Evolutionary conservation across 2,888 invertebrate genomes (phyloP).

Genomic region (Crepidodera aurea): DNA sequence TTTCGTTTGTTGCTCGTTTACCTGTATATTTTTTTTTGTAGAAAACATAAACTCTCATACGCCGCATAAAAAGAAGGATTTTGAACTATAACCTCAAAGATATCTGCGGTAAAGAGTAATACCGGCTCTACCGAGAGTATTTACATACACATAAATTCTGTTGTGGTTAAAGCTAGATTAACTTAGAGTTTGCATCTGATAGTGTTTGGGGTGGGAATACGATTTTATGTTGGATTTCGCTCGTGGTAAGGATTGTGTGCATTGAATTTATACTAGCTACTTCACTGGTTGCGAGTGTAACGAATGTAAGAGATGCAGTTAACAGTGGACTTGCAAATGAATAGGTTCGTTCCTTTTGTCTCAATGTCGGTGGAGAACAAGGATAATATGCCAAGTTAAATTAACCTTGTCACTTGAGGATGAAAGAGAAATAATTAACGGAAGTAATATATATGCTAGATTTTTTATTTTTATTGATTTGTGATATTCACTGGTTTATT

Average conservation of each 20-base stretch:
- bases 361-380: neutral
- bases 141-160: conserved; percentile 38
- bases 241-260: conserved; percentile 22
- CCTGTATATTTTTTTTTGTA: too few relatives aligned
- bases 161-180: conserved; percentile 41
- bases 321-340: conserved; percentile 11
- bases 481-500: too few relatives aligned
- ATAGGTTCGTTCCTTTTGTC: neutral
- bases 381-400: too few relatives aligned
- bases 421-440: too few relatives aligned
- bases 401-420: too few relatives aligned
- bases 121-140: conserved; percentile 22
- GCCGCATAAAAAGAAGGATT: too few relatives aligned
- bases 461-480: too few relatives aligned
- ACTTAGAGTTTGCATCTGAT: conserved; percentile 42
- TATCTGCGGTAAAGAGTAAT: conserved; percentile 14
- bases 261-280: conserved; percentile 26
- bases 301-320: conserved; percentile 7
- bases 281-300: conserved; percentile 6
- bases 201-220: conserved; percentile 36
- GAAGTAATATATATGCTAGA: too few relatives aligned
- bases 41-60: too few relatives aligned
- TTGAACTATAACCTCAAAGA: too few relatives aligned
- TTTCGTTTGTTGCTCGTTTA: too few relatives aligned
- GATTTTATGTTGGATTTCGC: conserved; percentile 41